These are phyloP conservation scores for Alcedo atthis DNA, from an alignment of 2,797 vertebrate species.

Conservation along the genomic window DNA sequence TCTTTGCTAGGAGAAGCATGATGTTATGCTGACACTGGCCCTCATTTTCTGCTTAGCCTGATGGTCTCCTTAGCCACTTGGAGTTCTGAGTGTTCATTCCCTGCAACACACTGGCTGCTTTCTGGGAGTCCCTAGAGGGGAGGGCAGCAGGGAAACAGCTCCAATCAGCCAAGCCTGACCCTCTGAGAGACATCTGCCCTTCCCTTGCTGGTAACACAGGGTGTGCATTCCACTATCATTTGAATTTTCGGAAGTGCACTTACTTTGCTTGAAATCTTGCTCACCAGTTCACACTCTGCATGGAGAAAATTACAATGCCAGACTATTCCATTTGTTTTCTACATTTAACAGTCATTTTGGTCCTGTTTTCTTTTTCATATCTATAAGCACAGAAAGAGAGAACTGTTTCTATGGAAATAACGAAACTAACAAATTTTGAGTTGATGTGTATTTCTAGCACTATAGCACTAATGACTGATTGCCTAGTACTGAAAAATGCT, in stretches of 20 bases:
- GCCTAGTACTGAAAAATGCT: neutral
- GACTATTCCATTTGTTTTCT: neutral
- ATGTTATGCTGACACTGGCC: neutral
- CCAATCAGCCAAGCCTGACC: fast-evolving
- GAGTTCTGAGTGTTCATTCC: neutral
- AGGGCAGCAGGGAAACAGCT: neutral
- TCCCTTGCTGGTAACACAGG: fast-evolving
- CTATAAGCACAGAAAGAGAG: neutral
- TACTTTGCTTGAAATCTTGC: neutral
- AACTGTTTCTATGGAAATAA: constrained; percentile 19
- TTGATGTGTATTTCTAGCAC: neutral
- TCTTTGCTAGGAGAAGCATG: neutral
- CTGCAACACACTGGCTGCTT: fast-evolving
- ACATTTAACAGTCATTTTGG: neutral
- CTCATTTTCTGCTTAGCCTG: neutral
- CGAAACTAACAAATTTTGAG: neutral
- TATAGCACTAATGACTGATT: neutral
- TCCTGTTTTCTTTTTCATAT: neutral
- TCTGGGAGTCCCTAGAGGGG: fast-evolving
- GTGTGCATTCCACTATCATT: fast-evolving
- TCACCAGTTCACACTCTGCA: neutral
- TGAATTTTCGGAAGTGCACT: neutral
- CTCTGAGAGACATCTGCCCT: neutral
- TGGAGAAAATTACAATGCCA: neutral
- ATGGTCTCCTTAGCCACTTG: neutral